Conservation (phyloP, 2,797 vertebrate genomes). For the Protonibea diacanthus region DNA sequence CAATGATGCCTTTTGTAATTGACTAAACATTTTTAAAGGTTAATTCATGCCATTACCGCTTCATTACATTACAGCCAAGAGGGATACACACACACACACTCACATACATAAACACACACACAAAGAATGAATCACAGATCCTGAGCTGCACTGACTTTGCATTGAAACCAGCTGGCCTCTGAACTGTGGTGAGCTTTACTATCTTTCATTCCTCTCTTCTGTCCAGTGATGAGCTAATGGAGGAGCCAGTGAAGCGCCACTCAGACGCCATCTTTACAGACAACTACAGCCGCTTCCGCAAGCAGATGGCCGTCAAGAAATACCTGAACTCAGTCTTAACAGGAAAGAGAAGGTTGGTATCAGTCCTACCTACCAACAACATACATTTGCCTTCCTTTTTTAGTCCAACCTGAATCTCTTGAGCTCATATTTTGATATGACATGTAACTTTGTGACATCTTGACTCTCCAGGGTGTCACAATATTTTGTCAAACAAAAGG, state of each 20-base stretch:
- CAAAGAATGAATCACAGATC: conserved; percentile 20
- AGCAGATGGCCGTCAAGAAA: conserved; percentile 98
- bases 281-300: conserved; percentile 96
- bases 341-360: conserved; percentile 92
- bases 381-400: too few species aligned
- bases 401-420: too few species aligned
- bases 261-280: conserved; percentile 97
- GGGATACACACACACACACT: conserved; percentile 5
- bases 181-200: conserved; percentile 9
- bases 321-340: conserved; percentile 95
- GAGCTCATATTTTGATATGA: too few species aligned
- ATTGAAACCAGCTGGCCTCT: conserved; percentile 15
- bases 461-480: not conserved
- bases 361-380: not conserved
- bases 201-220: conserved; percentile 1
- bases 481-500: too few species aligned
- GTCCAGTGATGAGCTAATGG: conserved; percentile 86
- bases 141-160: conserved; percentile 2
- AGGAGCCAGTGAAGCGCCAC: conserved; percentile 93
- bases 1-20: conserved; percentile 62
- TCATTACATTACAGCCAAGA: conserved; percentile 39
- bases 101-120: conserved; percentile 1
- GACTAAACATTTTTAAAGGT: conserved; percentile 73
- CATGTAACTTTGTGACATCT: too few species aligned
- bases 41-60: conserved; percentile 59